Base-by-base conservation (phyloP, 2,888 invertebrate species). In the Amphimallon solstitiale region DNA sequence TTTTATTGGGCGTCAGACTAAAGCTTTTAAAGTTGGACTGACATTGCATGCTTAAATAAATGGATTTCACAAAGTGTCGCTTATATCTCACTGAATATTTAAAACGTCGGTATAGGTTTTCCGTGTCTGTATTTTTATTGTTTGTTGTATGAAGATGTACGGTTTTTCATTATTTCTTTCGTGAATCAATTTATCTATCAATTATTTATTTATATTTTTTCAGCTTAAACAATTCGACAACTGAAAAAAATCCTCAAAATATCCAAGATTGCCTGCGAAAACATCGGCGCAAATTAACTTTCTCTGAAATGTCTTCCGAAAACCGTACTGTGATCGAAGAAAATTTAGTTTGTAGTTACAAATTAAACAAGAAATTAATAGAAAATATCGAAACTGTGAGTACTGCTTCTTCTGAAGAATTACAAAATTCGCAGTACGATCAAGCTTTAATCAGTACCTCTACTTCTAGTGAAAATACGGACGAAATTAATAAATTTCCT, bases 231-330 rank as follows among this genome's bases (percentile, higher is more conserved):
- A 5, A 40, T 12, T 29, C 54, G 14, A 15, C 17, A 15, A 19
- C 10, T 15, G 19, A 45, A 9, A 19, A 17, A 10, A 15, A 17
- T 4, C 19, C 1, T 17, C 17, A 45, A 45, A 3, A 19, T 17
- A 15, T 10, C 14, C 23, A 29, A 46, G 29, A 37, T 38, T 9
- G 46, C 14, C 51, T 23, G 12, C 46, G 46, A 3, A 54, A 43
- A 60, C 65, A 60, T 23, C 77, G 76, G 69, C 72, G 76, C 14
- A 73, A 73, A 69, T 67, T 78, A 59, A 70, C 46, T 46, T 77
- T 77, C 65, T 46, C 59, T 35, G 62, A 70, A 66, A 34, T 61
- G 63, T 38, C 21, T 4, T 37, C 66, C 19, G 56, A 67, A 62
- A 51, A 73, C 29, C 46, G 67, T 6, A 73, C 72, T 2, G 54